Evolutionary conservation across 2,888 invertebrate genomes (phyloP).

Genomic region (Rhagium mordax): DNA sequence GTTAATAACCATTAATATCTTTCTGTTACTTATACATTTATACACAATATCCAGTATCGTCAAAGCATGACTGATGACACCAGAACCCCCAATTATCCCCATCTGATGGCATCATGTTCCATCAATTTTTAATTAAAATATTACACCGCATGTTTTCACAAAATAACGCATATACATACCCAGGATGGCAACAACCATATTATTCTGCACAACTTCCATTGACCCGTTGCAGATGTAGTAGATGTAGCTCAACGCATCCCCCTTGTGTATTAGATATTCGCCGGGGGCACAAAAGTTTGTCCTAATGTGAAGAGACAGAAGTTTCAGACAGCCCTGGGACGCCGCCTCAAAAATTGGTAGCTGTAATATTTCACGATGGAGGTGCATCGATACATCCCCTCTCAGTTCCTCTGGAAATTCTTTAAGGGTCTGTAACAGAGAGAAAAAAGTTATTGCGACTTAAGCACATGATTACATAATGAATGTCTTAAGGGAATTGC

Average conservation of each 20-base stretch:
- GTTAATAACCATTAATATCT: no score
- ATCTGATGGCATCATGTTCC: no score
- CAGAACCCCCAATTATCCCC: no score
- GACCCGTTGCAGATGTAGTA: constrained; percentile 97
- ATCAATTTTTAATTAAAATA: no score
- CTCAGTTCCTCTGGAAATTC: constrained; percentile 97
- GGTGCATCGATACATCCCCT: constrained; percentile 96
- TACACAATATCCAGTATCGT: no score
- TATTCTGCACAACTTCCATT: constrained; percentile 97
- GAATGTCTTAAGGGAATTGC: neutral
- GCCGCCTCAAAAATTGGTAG: constrained; percentile 96
- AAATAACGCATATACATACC: constrained; percentile 76
- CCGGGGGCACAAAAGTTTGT: constrained; percentile 97
- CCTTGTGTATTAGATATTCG: constrained; percentile 94
- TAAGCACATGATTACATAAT: neutral
- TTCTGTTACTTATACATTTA: no score
- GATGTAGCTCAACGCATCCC: constrained; percentile 93
- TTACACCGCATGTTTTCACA: no score
- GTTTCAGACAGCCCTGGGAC: constrained; percentile 94
- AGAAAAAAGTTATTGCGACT: neutral
- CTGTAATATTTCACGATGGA: constrained; percentile 94
- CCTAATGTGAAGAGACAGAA: constrained; percentile 92
- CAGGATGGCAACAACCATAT: constrained; percentile 96
- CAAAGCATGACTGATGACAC: no score
- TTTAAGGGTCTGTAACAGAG: constrained; percentile 82